Conservation (phyloP, 2,888 invertebrate genomes). For the Drosophila sordidula region DNA sequence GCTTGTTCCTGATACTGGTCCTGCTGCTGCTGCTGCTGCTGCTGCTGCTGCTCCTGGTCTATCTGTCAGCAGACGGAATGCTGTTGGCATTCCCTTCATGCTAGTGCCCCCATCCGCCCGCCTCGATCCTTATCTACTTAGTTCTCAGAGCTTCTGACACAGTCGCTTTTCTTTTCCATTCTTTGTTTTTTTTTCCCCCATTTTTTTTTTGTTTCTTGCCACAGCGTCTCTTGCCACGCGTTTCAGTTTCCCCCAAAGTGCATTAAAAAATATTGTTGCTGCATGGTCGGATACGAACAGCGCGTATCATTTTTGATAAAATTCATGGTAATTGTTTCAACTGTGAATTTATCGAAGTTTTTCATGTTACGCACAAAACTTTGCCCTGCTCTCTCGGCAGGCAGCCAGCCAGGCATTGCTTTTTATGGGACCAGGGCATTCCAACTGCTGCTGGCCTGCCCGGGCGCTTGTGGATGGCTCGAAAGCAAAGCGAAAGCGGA, state of each 20-base stretch:
- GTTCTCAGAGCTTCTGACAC: slow-evolving; percentile 59
- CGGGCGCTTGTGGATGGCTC: slow-evolving; percentile 5
- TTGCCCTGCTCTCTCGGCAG: slow-evolving; percentile 58
- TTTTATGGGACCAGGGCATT: slow-evolving; percentile 45
- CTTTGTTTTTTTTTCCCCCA: slow-evolving; percentile 13
- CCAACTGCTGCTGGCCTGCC: slow-evolving; percentile 1
- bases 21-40: neutral
- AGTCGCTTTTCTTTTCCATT: slow-evolving; percentile 44
- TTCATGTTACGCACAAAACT: slow-evolving; percentile 80
- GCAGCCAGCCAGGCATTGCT: slow-evolving; percentile 52
- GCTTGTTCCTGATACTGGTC: slow-evolving; percentile 10
- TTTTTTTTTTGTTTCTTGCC: slow-evolving; percentile 3
- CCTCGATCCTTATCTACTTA: slow-evolving; percentile 72
- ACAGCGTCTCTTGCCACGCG: slow-evolving; percentile 44
- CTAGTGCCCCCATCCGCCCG: slow-evolving; percentile 9
- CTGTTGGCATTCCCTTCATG: slow-evolving; percentile 66
- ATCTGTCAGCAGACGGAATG: slow-evolving; percentile 75
- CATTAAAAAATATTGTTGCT: slow-evolving; percentile 81
- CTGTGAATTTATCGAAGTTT: slow-evolving; percentile 81
- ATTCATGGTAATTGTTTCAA: slow-evolving; percentile 80
- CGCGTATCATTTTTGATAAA: slow-evolving; percentile 81
- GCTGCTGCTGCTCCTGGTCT: slow-evolving; percentile 60
- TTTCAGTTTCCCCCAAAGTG: slow-evolving; percentile 79
- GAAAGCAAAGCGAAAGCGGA: slow-evolving; percentile 1
- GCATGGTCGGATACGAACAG: slow-evolving; percentile 79